phyloP scores from a whole-genome alignment of 2,888 invertebrate genomes.

The Aphodius granarius region DNA sequence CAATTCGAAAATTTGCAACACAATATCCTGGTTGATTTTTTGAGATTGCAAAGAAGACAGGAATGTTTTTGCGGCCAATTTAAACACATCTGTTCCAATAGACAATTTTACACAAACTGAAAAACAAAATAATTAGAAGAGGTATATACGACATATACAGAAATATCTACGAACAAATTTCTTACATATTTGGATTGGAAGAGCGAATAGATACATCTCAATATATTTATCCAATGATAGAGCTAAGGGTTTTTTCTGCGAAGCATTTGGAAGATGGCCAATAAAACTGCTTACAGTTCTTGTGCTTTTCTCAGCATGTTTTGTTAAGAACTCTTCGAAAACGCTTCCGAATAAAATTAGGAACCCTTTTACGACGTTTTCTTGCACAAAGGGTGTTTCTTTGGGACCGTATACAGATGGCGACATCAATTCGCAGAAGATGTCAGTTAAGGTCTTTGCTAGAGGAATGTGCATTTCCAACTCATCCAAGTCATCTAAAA shows the following conservation, averaged over 20 bases:
- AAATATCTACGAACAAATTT: not conserved
- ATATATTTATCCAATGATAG: slow-evolving; percentile 46
- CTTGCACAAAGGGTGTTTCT: slow-evolving; percentile 54
- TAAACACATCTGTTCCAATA: slow-evolving; percentile 50
- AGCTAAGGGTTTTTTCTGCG: slow-evolving; percentile 37
- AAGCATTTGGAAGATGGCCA: slow-evolving; percentile 37
- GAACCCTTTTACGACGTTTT: slow-evolving; percentile 55
- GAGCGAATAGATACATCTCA: slow-evolving; percentile 37
- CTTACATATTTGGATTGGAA: slow-evolving; percentile 43
- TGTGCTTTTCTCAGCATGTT: slow-evolving; percentile 30
- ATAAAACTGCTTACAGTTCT: slow-evolving; percentile 39
- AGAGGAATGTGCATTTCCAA: slow-evolving; percentile 55
- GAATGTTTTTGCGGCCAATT: slow-evolving; percentile 49
- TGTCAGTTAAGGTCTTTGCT: slow-evolving; percentile 53
- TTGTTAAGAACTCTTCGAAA: slow-evolving; percentile 46
- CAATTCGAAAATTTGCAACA: slow-evolving; percentile 55
- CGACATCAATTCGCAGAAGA: slow-evolving; percentile 55
- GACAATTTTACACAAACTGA: slow-evolving; percentile 45
- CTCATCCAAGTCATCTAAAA: slow-evolving; percentile 57
- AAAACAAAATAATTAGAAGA: slow-evolving; percentile 31
- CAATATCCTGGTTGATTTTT: slow-evolving; percentile 56
- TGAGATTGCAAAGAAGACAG: slow-evolving; percentile 53
- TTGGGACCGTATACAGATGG: slow-evolving; percentile 44
- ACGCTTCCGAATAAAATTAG: slow-evolving; percentile 53
- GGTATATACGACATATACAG: not conserved